Conservation (phyloP, 2,797 vertebrate species). For the Sylvia borin region DNA sequence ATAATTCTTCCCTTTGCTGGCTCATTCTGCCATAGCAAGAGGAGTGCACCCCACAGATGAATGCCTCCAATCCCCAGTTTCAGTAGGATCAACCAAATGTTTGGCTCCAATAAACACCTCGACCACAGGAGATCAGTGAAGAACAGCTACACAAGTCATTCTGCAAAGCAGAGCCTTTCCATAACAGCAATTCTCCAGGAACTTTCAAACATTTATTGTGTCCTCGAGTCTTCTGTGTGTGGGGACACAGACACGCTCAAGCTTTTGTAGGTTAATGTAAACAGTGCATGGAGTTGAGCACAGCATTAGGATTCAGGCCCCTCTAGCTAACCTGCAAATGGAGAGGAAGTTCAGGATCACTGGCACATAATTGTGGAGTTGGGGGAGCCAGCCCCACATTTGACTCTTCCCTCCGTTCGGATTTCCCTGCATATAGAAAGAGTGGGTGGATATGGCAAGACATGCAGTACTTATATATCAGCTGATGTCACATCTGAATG, state of each 20-base stretch:
- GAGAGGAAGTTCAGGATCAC: slow-evolving; percentile 13
- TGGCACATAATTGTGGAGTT: not conserved
- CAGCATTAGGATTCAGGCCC: slow-evolving; percentile 22
- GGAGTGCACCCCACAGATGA: fast-evolving
- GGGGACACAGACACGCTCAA: not conserved
- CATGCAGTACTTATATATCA: slow-evolving; percentile 13
- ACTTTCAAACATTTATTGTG: not conserved
- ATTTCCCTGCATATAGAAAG: slow-evolving; percentile 65
- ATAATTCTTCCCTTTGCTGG: not conserved
- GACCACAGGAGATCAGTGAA: not conserved
- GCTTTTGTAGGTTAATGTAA: slow-evolving; percentile 28
- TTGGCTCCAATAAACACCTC: not conserved
- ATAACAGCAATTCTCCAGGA: not conserved
- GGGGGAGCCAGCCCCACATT: slow-evolving; percentile 29
- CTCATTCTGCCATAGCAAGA: not conserved
- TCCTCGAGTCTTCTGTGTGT: slow-evolving; percentile 1
- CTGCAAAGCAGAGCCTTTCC: not conserved
- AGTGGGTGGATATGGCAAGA: slow-evolving; percentile 57
- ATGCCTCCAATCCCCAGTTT: not conserved
- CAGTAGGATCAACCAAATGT: not conserved
- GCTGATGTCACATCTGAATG: slow-evolving; percentile 69
- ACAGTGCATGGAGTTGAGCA: not conserved
- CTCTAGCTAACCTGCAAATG: slow-evolving; percentile 34
- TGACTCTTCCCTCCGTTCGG: not conserved
- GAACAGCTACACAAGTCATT: not conserved